phyloP scores from a whole-genome alignment of 2,888 invertebrate genomes.

The Sarcophaga variegata region DNA sequence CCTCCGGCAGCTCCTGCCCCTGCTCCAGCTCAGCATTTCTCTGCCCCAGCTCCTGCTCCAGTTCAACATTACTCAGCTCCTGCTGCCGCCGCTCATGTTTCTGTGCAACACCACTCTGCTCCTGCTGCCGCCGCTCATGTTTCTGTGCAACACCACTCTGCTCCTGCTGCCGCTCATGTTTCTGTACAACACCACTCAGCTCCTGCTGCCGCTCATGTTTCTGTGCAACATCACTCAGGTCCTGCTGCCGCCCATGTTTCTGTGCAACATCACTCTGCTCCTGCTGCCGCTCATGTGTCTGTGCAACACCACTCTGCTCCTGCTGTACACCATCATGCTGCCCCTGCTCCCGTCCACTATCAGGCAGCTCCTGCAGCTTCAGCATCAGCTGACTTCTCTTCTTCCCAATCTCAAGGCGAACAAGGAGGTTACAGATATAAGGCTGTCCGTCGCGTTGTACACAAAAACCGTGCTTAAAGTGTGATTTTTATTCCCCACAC shows the following conservation, averaged over 20 bases:
- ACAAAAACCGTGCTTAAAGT: constrained; percentile 59
- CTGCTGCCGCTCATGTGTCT: neutral
- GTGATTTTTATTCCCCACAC: constrained; percentile 1
- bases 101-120: constrained; percentile 6
- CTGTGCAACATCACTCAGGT: neutral
- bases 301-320: neutral
- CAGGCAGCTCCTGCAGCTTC: constrained; percentile 11
- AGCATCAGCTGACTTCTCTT: constrained; percentile 12
- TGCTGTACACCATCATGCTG: neutral
- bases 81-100: constrained; percentile 11
- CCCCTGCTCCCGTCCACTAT: neutral
- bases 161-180: neutral
- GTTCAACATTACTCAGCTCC: neutral
- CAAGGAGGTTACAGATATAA: constrained; percentile 71
- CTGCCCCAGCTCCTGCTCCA: neutral
- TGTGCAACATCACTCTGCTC: neutral
- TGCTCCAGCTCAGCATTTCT: constrained; percentile 11
- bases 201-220: constrained; percentile 10
- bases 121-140: constrained; percentile 22
- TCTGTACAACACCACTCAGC: neutral
- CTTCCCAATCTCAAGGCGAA: constrained; percentile 36
- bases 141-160: neutral
- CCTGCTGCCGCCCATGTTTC: neutral
- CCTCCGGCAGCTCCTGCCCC: constrained; percentile 13
- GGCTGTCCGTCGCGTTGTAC: constrained; percentile 65